Conservation (phyloP, 1,140 invertebrate species). For the Schlechtendalia chinensis region DNA sequence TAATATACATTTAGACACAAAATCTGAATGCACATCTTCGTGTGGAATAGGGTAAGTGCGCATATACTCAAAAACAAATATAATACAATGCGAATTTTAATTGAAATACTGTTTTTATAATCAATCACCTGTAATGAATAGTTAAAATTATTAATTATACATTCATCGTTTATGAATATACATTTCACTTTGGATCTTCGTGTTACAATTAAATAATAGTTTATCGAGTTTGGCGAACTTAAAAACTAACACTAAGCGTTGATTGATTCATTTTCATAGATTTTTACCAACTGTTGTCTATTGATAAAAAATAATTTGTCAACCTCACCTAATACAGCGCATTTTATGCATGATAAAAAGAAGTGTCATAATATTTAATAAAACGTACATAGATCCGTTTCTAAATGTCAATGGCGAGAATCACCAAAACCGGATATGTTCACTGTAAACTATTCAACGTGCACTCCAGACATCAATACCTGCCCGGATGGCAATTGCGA, state of each 20-base stretch:
- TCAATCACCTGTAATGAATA: not conserved
- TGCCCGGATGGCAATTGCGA: conserved; percentile 34
- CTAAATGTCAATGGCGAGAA: conserved; percentile 45
- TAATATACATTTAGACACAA: conserved; percentile 28
- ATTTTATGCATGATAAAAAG: too few species aligned
- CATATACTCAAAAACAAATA: not conserved
- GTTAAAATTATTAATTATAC: conserved; percentile 34
- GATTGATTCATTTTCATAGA: not conserved
- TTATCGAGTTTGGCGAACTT: conserved; percentile 9
- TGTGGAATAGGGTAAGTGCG: conserved; percentile 35
- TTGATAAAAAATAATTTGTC: not conserved
- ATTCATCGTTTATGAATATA: conserved; percentile 1
- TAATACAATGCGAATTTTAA: too few species aligned
- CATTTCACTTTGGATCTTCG: not conserved
- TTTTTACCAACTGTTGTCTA: not conserved
- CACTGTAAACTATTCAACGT: conserved; percentile 25
- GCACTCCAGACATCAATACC: conserved; percentile 18
- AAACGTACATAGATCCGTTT: not conserved
- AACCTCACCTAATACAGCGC: too few species aligned
- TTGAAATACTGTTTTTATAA: not conserved
- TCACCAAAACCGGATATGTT: conserved; percentile 13
- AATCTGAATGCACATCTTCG: conserved; percentile 21
- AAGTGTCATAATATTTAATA: not conserved
- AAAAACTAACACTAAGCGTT: not conserved
- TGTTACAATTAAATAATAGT: conserved; percentile 10